These are phyloP conservation scores for Nesometra sesokonis DNA, from an alignment of 35 echinoderm and acorn worm genomes.

Conservation along the genomic window DNA sequence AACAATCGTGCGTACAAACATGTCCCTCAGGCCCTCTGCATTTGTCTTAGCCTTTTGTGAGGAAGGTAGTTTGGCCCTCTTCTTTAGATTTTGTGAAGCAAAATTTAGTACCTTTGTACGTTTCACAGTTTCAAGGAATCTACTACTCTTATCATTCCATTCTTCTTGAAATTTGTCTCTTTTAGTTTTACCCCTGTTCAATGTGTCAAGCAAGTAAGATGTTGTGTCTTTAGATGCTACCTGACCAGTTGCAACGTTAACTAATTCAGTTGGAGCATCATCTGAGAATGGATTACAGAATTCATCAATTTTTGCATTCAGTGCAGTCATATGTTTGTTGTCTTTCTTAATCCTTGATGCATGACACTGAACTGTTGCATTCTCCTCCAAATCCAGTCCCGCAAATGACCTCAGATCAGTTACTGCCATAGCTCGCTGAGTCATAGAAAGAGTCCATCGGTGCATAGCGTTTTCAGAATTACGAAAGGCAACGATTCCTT, in stretches of 20 bases:
- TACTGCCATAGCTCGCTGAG: slow-evolving; percentile 45
- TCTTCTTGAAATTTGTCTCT: slow-evolving; percentile 42
- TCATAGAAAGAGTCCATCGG: slow-evolving; percentile 23
- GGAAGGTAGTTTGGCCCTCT: slow-evolving; percentile 3
- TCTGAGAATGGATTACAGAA: slow-evolving; percentile 39
- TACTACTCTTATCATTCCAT: slow-evolving; percentile 14
- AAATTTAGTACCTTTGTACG: slow-evolving; percentile 36
- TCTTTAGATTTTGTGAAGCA: slow-evolving; percentile 28
- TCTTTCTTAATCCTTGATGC: slow-evolving; percentile 37
- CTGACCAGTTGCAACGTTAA: slow-evolving; percentile 34
- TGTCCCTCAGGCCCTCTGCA: slow-evolving; percentile 44
- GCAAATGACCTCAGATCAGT: slow-evolving; percentile 39
- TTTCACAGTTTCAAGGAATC: slow-evolving; percentile 48
- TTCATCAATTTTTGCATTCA: slow-evolving; percentile 34
- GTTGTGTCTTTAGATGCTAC: slow-evolving; percentile 36
- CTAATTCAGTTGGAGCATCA: slow-evolving; percentile 20
- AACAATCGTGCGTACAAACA: slow-evolving; percentile 40
- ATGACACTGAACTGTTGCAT: slow-evolving; percentile 27
- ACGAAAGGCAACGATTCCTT: slow-evolving; percentile 19
- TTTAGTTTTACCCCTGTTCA: slow-evolving; percentile 24
- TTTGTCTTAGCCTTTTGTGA: slow-evolving; percentile 14
- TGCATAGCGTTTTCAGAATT: slow-evolving; percentile 13
- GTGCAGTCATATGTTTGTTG: slow-evolving; percentile 35
- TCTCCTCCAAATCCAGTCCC: slow-evolving; percentile 38
- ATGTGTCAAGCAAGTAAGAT: slow-evolving; percentile 10